phyloP scores from a whole-genome alignment of 2,797 vertebrate species.

The Chloroceryle amazona region DNA sequence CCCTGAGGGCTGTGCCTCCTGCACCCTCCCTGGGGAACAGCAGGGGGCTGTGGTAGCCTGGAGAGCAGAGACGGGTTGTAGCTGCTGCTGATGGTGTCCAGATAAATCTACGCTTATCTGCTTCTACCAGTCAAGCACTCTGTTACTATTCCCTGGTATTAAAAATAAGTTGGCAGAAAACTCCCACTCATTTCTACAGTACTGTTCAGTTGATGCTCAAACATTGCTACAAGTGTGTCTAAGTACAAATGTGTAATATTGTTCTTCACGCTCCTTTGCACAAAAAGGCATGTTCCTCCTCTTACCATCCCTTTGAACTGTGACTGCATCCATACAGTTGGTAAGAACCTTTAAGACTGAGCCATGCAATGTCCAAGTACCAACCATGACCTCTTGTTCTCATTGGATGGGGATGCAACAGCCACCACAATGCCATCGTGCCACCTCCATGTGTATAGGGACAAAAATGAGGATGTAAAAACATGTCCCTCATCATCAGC shows the following conservation, averaged over 20 bases:
- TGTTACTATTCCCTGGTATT: not conserved
- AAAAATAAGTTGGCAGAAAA: not conserved
- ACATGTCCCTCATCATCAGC: not conserved
- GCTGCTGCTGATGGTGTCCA: not conserved
- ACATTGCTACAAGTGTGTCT: not conserved
- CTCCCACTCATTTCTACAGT: not conserved
- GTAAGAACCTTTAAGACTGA: not conserved
- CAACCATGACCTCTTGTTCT: not conserved
- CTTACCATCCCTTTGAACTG: not conserved
- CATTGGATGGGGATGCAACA: rapidly evolving
- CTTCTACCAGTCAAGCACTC: not conserved
- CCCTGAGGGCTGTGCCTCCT: rapidly evolving
- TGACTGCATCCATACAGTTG: not conserved
- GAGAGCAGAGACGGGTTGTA: not conserved
- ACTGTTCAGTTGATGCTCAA: not conserved
- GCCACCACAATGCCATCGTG: not conserved
- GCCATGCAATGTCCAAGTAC: not conserved
- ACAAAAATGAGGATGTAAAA: not conserved
- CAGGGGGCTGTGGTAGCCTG: rapidly evolving
- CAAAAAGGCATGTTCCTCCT: not conserved
- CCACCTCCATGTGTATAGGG: not conserved
- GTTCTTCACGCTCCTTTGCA: not conserved
- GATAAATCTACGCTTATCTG: not conserved
- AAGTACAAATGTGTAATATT: not conserved
- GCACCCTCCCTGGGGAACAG: not conserved